Base-by-base conservation (phyloP, 2,888 invertebrate species). In the Hypolimnas misippus region DNA sequence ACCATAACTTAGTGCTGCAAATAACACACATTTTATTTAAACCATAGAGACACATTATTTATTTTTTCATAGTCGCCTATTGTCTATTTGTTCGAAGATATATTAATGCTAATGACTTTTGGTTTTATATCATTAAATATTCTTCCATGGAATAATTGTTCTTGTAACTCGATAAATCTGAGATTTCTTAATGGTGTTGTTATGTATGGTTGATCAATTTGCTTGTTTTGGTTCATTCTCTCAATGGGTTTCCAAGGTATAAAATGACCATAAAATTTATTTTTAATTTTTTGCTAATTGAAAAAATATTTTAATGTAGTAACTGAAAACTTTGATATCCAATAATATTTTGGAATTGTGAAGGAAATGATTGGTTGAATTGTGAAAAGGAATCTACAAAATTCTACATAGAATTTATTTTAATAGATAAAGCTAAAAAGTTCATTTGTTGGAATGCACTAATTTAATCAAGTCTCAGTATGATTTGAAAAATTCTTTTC, bases 161-260 rank as follows among this genome's bases (percentile, higher is more conserved):
- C 68, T 67, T 84, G 78, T 42, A 87, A 69, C 2, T 68, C 62
- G 21, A 79, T 73, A 52, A 82, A 75, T 53, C 74, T 75, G 50
- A 70, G 68, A 63, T 73, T 76, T 64, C 73, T 72, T 51, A 74
- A 60, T 5, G 76, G 65, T 8, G 70, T 63, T 29, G 76, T 76
- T 35, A 70, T 42, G 54, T 69, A 64, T 21, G 76, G 76, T 33
- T 67, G 65, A 6, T 57, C 53, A 50, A 75, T 67, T 73, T 76
- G 78, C 57, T 74, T 73, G 66, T 57, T 53, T 29, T 54, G 52
- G 29, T 65, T 62, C 58, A 56, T 72, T 64, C 63, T 72, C 66
- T 62, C 68, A 17, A 73, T 66, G 51, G 63, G 54, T 73, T 74
- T 84, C 89, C 89, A 89, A 53, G 83, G 83, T 69, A 89, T 87